phyloP scores from a whole-genome alignment of 2,113 vertebrate species.

The Coptodon bakossiorum region DNA sequence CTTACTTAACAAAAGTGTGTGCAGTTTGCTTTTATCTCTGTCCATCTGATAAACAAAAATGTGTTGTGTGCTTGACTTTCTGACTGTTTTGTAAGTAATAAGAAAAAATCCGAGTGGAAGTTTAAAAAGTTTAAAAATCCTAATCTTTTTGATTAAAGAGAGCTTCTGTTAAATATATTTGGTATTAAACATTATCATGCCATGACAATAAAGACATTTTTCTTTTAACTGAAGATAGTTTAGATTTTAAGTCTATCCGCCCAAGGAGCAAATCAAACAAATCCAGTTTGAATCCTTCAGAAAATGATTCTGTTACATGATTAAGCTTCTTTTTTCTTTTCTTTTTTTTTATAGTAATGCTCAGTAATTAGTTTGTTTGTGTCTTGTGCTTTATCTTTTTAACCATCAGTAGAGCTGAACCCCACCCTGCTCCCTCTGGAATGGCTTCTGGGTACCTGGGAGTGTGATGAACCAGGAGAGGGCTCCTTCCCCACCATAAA shows the following conservation, averaged over 20 bases:
- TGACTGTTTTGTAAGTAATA: not conserved
- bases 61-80: not conserved
- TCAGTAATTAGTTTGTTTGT: not conserved
- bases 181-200: not conserved
- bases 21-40: not conserved
- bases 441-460: constrained; percentile 94
- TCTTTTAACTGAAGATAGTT: not conserved
- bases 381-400: not conserved
- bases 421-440: constrained; percentile 78
- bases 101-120: not conserved
- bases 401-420: constrained; percentile 72
- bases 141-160: not conserved
- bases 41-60: not conserved
- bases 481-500: constrained; percentile 81
- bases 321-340: not conserved
- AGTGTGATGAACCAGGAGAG: constrained; percentile 81
- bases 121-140: not conserved
- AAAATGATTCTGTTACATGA: not conserved
- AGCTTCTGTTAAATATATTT: not conserved
- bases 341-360: not conserved
- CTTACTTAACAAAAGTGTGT: not conserved
- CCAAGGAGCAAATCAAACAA: not conserved
- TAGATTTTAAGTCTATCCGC: not conserved
- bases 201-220: not conserved
- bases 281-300: not conserved